Evolutionary conservation across 2,888 invertebrate species (phyloP).

Genomic region (Baronia brevicornis): DNA sequence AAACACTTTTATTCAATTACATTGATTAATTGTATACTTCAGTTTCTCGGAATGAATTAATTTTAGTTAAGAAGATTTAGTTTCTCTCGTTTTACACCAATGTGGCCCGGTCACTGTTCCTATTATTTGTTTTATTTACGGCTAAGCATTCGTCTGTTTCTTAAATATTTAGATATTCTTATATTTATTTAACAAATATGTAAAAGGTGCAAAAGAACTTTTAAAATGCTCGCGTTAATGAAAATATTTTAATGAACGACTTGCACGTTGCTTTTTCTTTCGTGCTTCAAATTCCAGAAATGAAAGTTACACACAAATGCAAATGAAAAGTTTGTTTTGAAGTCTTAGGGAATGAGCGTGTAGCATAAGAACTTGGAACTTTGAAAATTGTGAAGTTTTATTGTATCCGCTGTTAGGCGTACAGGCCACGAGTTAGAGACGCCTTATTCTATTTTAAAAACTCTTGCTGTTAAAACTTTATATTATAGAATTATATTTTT

Average conservation of each 20-base stretch:
- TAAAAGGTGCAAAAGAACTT: no score
- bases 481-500: slow-evolving; percentile 12
- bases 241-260: slow-evolving; percentile 4
- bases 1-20: no score
- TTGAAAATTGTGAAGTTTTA: slow-evolving; percentile 15
- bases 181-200: no score
- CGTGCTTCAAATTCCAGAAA: slow-evolving; percentile 15
- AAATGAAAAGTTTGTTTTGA: slow-evolving; percentile 15
- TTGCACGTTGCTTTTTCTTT: slow-evolving; percentile 7
- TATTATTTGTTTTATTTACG: no score
- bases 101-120: no score
- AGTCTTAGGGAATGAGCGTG: slow-evolving; percentile 16
- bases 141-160: no score
- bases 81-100: no score
- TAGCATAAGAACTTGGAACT: slow-evolving; percentile 16
- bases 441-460: slow-evolving; percentile 14
- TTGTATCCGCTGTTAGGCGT: slow-evolving; percentile 15
- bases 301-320: slow-evolving; percentile 15
- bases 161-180: no score
- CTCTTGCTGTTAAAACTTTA: slow-evolving; percentile 5
- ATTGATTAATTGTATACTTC: no score
- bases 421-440: slow-evolving; percentile 15
- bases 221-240: no score
- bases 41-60: no score
- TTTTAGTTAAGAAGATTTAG: no score